Base-by-base conservation (phyloP, 2,113 vertebrate species). In the Pycnonotus jocosus region DNA sequence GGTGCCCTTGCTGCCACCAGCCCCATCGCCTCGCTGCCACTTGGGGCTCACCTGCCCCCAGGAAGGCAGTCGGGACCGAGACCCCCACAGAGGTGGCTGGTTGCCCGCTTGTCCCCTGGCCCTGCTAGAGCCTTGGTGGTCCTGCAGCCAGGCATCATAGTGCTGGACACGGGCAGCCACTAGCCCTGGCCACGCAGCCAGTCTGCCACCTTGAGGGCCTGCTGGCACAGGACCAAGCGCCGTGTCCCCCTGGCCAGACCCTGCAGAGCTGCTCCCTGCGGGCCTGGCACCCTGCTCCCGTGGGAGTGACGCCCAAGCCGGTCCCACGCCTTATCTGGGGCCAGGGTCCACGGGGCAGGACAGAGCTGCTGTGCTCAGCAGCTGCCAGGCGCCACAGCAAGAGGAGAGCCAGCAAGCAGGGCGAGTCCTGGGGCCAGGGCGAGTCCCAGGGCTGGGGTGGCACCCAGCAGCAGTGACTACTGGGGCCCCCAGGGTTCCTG, bases 81-180 rank as follows among this genome's bases (percentile, higher is more conserved):
- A 47, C 2, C 12, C 18, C 50, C 7, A 2, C 8, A 28, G 30
- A 21, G 48, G 15, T 1, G 19, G 11, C 7, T 42, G 65, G 10
- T 24, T 44, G 57, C 57, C 31, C 0, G 0, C 40, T 12, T 54
- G 24, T 10, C 24, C 25, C 33, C 31, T 9, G 1, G 23, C 21
- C 18, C 18, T 7, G 1, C 42, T 5, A 0, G 37, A 18, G 15
- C 42, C 11, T 4, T 53, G 73, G 42, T 3, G 18, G 15, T 74
- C 40, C 22, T 0, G 2, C 69, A 93, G 64, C 79, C 81, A 74
- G 37, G 90, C n/a, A 31, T 95, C 31, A 2, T 94, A 97, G 5
- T 92, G 58, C 90, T 80, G 96, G 45, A 97, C n/a, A 11, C 96
- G 95, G 57, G 92, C 0, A 0, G 97, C 96, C 68, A 97, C 96